Percentiles rank a stretch among this genome's conserved stretches.
Evolutionary conservation across 2,113 vertebrate species (phyloP).

Genomic region (Apus apus): DNA sequence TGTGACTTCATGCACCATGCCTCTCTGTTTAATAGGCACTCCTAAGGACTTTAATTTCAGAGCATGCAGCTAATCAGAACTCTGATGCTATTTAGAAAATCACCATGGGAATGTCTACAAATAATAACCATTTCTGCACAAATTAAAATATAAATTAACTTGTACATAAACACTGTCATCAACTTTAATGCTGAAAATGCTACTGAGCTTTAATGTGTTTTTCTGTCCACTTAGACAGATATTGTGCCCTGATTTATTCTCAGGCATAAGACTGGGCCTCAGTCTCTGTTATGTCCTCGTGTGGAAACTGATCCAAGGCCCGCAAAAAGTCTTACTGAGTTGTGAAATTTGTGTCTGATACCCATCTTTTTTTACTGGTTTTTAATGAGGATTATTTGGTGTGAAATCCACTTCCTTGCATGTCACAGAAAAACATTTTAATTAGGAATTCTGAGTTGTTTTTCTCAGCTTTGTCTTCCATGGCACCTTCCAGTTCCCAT

Average conservation of each 20-base stretch:
- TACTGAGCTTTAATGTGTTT: slow-evolving; percentile 23
- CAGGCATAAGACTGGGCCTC: not conserved
- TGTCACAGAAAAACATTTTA: not conserved
- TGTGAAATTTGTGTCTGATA: not conserved
- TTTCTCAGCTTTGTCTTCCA: not conserved
- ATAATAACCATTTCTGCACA: not conserved
- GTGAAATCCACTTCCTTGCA: not conserved
- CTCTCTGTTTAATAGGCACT: not conserved
- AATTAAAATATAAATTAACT: slow-evolving; percentile 50
- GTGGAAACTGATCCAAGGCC: not conserved
- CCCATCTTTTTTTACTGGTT: not conserved
- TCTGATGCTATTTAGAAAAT: not conserved
- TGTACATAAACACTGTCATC: not conserved
- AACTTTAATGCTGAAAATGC: not conserved
- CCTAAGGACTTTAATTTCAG: not conserved
- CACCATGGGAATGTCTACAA: slow-evolving; percentile 26
- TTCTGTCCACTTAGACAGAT: not conserved
- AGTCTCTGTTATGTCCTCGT: not conserved
- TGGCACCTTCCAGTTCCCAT: not conserved
- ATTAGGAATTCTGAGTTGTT: not conserved
- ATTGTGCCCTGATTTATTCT: not conserved
- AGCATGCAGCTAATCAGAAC: rapidly evolving
- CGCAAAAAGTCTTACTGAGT: not conserved
- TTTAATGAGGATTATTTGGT: not conserved
- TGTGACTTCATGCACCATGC: not conserved